phyloP scores from a whole-genome alignment of 2,113 vertebrate genomes.

The Parotia lawesii region DNA sequence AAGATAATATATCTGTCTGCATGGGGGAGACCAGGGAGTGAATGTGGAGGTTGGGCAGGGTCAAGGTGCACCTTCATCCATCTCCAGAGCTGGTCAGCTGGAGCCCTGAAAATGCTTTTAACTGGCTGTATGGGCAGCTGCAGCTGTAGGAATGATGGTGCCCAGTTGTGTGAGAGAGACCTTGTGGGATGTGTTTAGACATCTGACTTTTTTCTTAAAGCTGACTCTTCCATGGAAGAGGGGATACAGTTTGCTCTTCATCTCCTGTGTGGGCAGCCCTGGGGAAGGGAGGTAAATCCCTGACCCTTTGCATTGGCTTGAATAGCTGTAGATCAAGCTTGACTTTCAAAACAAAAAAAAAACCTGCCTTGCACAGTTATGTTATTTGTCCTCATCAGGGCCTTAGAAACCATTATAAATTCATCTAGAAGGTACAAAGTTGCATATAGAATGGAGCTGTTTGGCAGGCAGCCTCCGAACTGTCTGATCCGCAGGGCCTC shows the following conservation, averaged over 20 bases:
- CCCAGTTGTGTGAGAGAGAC: neutral
- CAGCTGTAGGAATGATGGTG: neutral
- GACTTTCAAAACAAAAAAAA: neutral
- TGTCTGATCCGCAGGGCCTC: rapidly evolving
- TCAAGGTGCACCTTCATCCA: neutral
- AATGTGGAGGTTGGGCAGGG: neutral
- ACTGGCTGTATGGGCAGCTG: neutral
- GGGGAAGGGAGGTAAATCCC: neutral
- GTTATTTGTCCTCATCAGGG: neutral
- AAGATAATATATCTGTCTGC: slow-evolving; percentile 8
- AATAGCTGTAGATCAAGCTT: neutral
- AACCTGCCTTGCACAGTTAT: neutral
- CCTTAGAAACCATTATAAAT: neutral
- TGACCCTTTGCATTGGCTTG: neutral
- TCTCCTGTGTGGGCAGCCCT: neutral
- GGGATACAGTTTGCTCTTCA: neutral
- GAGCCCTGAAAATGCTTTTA: neutral
- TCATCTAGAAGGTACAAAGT: neutral
- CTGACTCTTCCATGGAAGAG: neutral
- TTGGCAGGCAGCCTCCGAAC: neutral
- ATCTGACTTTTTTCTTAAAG: neutral
- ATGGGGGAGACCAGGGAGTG: rapidly evolving
- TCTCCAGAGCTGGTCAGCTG: neutral
- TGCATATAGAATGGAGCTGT: neutral
- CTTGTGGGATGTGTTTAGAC: neutral